Conservation (phyloP, 2,797 vertebrate species). For the Neostethus bicornis region DNA sequence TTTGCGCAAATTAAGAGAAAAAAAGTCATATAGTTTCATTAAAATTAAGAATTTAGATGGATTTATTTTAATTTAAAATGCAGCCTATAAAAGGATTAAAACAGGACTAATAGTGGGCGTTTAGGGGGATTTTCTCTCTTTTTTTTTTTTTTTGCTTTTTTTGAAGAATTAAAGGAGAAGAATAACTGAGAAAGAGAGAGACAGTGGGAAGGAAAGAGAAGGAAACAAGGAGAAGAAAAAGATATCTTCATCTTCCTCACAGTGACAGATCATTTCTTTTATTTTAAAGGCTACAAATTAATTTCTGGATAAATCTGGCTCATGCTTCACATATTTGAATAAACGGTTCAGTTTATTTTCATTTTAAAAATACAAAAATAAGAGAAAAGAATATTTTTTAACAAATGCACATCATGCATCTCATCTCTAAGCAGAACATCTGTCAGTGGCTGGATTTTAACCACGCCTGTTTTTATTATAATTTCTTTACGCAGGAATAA, state of each 20-base stretch:
- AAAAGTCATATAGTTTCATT: slow-evolving; percentile 44
- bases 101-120: slow-evolving; percentile 83
- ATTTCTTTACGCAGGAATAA: slow-evolving; percentile 62
- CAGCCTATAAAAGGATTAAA: slow-evolving; percentile 76
- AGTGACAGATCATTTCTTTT: slow-evolving; percentile 60
- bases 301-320: too few relatives aligned
- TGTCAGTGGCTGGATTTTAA: slow-evolving; percentile 72
- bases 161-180: slow-evolving; percentile 39
- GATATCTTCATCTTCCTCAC: slow-evolving; percentile 70
- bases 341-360: too few relatives aligned
- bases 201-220: neutral
- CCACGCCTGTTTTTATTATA: slow-evolving; percentile 83
- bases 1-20: slow-evolving; percentile 25
- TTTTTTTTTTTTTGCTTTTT: slow-evolving; percentile 81
- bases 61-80: slow-evolving; percentile 55
- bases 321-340: too few relatives aligned
- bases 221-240: slow-evolving; percentile 39
- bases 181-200: slow-evolving; percentile 1
- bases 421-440: slow-evolving; percentile 77
- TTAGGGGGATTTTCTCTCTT: slow-evolving; percentile 77
- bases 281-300: slow-evolving; percentile 55
- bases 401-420: slow-evolving; percentile 75
- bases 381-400: slow-evolving; percentile 44
- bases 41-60: slow-evolving; percentile 53
- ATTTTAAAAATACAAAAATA: slow-evolving; percentile 4